Percentiles rank a stretch among this genome's conserved stretches.
phyloP scores from a whole-genome alignment of 2,113 vertebrate species.

The Emydocephalus ijimae region DNA sequence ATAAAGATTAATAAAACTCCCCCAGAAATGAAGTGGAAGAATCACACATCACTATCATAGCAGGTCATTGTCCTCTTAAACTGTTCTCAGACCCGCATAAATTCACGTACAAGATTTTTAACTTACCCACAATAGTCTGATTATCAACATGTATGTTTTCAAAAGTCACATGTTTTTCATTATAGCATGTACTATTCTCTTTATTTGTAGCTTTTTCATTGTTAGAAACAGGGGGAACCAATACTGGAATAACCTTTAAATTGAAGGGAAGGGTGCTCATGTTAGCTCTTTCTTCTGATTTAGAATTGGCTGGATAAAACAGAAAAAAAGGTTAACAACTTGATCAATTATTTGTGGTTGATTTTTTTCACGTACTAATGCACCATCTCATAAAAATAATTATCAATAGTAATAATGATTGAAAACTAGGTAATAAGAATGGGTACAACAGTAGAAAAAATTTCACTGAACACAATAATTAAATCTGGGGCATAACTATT shows the following conservation, averaged over 20 bases:
- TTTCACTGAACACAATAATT: neutral
- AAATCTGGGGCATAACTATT: neutral
- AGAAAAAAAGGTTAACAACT: neutral
- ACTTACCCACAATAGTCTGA: conserved; percentile 68
- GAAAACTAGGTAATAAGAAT: neutral
- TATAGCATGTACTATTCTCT: conserved; percentile 21
- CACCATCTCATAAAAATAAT: neutral
- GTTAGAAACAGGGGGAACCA: conserved; percentile 28
- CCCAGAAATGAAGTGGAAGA: neutral
- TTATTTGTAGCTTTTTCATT: conserved; percentile 11
- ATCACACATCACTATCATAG: neutral
- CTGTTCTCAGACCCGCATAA: neutral
- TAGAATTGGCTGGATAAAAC: neutral
- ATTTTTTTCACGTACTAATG: neutral
- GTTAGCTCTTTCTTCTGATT: conserved; percentile 6
- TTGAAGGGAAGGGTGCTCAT: neutral
- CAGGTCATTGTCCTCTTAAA: neutral
- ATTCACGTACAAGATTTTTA: neutral
- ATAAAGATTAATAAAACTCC: neutral
- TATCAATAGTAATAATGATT: neutral
- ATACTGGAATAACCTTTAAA: conserved; percentile 16
- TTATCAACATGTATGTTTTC: conserved; percentile 35
- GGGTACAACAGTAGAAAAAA: neutral
- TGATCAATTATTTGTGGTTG: neutral
- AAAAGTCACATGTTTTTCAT: conserved; percentile 66